Evolutionary conservation across 37 sponge, comb jelly and placozoan species (phyloP).

Genomic region (Petrosia ficiformis): DNA sequence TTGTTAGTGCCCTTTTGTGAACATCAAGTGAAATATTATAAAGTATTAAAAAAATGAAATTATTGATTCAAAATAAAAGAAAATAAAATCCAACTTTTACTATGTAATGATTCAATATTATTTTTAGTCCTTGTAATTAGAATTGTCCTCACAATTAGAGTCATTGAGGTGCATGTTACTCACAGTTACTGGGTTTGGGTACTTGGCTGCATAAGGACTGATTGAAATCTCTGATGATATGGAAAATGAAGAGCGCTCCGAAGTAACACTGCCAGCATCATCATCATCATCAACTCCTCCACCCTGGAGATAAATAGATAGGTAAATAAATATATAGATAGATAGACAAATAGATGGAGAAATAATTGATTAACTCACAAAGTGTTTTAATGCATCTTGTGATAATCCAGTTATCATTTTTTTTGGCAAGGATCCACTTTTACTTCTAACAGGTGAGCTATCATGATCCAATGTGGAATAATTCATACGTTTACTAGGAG

Average conservation of each 20-base stretch:
- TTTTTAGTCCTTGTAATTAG: no score
- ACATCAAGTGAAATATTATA: no score
- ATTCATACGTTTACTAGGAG: background rate
- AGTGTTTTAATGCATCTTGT: background rate
- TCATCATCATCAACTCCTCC: slow-evolving; percentile 57
- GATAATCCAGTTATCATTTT: background rate
- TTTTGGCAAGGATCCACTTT: background rate
- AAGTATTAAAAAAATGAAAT: no score
- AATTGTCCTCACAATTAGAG: no score
- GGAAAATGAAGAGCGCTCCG: slow-evolving; percentile 57
- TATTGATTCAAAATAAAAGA: no score
- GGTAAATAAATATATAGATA: background rate
- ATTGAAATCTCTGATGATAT: slow-evolving; percentile 69
- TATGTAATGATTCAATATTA: no score
- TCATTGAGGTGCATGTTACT: slow-evolving; percentile 25
- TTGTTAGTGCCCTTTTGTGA: no score
- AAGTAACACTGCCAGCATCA: slow-evolving; percentile 65
- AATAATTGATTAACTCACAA: background rate
- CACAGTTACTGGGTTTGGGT: slow-evolving; percentile 60
- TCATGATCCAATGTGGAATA: no score
- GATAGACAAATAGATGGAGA: background rate
- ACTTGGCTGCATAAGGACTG: slow-evolving; percentile 60
- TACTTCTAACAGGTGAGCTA: background rate
- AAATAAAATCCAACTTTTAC: no score
- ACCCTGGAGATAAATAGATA: no score